A percentile compares a stretch with the other conserved stretches of the same genome.
Evolutionary conservation across 92 coral and sea anemone species (phyloP).

Genomic region (Virgularia gustaviana): DNA sequence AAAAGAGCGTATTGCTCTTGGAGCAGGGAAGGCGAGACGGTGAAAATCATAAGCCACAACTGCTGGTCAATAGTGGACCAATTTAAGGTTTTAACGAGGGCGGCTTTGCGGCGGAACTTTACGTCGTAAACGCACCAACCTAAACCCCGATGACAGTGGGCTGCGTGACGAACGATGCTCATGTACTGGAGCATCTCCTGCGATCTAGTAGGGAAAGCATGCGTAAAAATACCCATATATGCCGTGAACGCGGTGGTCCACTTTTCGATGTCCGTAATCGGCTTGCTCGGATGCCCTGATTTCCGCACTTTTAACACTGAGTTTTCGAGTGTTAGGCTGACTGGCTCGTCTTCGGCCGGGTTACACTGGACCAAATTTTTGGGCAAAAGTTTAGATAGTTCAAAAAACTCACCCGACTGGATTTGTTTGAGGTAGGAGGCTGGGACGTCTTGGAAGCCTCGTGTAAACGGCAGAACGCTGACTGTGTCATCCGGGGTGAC

Average conservation of each 20-base stretch:
- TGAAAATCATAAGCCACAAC: conserved; percentile 48
- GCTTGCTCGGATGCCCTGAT: too few relatives aligned
- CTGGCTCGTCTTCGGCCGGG: conserved; percentile 33
- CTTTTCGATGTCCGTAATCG: conserved; percentile 22
- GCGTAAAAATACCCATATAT: conserved; percentile 11
- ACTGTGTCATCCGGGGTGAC: not conserved
- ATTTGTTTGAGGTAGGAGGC: conserved; percentile 27
- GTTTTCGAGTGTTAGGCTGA: conserved; percentile 37
- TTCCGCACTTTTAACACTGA: conserved; percentile 29
- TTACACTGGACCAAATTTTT: conserved; percentile 37
- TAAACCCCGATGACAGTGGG: conserved; percentile 43
- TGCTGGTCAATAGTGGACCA: conserved; percentile 40
- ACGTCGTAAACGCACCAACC: conserved; percentile 58
- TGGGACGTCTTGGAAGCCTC: conserved; percentile 10
- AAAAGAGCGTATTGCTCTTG: conserved; percentile 40
- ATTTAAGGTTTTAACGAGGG: conserved; percentile 15
- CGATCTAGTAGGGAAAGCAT: conserved; percentile 16
- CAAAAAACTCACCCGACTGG: conserved; percentile 51
- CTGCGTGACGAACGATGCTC: conserved; percentile 40
- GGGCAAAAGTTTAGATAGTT: conserved; percentile 36
- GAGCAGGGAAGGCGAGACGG: conserved; percentile 42
- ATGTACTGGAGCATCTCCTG: conserved; percentile 26
- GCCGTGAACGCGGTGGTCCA: conserved; percentile 47
- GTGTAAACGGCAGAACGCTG: not conserved
- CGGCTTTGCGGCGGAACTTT: conserved; percentile 50